phyloP scores from a whole-genome alignment of 2,113 vertebrate genomes.

The Alligator sinensis region DNA sequence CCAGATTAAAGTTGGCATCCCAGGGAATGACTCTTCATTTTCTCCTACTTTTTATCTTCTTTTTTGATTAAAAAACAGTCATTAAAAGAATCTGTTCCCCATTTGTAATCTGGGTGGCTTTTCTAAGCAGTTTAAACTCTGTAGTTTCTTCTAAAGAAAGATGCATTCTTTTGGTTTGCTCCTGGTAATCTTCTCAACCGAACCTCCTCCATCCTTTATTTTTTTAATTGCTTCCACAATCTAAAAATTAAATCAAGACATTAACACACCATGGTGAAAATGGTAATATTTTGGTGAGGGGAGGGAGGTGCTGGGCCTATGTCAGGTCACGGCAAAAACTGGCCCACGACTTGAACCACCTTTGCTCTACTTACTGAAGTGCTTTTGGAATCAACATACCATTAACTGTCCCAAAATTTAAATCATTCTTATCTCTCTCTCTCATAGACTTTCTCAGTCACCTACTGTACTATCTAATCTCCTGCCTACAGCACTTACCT shows the following conservation, averaged over 20 bases:
- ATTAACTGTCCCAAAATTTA: neutral
- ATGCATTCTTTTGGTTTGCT: neutral
- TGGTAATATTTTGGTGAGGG: neutral
- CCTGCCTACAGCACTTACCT: neutral
- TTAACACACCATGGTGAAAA: neutral
- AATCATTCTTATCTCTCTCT: neutral
- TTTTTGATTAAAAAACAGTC: slow-evolving; percentile 67
- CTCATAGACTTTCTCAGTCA: neutral
- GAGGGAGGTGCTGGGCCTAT: neutral
- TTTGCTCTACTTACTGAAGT: neutral
- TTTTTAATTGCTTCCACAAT: slow-evolving; percentile 8
- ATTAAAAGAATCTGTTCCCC: slow-evolving; percentile 56
- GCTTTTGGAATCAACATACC: neutral
- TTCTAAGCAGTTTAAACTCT: neutral
- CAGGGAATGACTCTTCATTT: neutral
- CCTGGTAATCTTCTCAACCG: neutral
- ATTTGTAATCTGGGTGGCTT: neutral
- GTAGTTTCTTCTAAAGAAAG: neutral
- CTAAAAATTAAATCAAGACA: slow-evolving; percentile 17
- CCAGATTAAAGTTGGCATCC: neutral
- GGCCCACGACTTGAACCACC: neutral
- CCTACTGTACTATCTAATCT: neutral
- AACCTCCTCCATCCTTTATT: neutral
- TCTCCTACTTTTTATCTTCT: slow-evolving; percentile 1
- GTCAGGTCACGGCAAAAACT: neutral